phyloP scores from a whole-genome alignment of 2,888 invertebrate species.

The Papilio demoleus region DNA sequence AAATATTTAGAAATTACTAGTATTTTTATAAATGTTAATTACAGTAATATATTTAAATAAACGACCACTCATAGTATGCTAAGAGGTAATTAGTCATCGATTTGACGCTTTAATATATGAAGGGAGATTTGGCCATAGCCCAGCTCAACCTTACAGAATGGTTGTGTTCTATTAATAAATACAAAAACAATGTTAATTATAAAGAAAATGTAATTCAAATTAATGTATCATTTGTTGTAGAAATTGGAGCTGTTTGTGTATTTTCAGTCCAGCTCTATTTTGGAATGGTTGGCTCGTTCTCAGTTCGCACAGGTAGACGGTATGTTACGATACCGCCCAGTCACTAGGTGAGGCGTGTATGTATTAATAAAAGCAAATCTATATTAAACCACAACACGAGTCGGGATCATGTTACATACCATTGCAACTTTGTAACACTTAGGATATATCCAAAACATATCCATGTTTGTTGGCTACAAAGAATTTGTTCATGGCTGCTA shows the following conservation, averaged over 20 bases:
- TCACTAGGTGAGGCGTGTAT: slow-evolving; percentile 67
- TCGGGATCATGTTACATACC: slow-evolving; percentile 66
- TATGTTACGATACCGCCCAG: slow-evolving; percentile 58
- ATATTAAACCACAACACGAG: slow-evolving; percentile 63
- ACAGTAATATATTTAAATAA: slow-evolving; percentile 28
- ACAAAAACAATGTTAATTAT: slow-evolving; percentile 47
- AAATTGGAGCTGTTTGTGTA: slow-evolving; percentile 57
- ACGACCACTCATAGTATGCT: slow-evolving; percentile 11
- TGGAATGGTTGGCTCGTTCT: slow-evolving; percentile 52
- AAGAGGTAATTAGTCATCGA: slow-evolving; percentile 45
- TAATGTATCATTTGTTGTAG: slow-evolving; percentile 25
- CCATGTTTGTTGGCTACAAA: neutral
- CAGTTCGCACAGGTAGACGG: slow-evolving; percentile 63
- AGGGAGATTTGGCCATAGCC: slow-evolving; percentile 56
- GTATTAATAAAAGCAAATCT: slow-evolving; percentile 68
- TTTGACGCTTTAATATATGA: slow-evolving; percentile 46
- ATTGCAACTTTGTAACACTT: slow-evolving; percentile 31
- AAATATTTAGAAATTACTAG: neutral
- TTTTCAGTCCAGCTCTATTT: slow-evolving; percentile 60
- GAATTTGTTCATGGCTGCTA: neutral
- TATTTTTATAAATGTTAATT: slow-evolving; percentile 29
- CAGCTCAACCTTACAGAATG: slow-evolving; percentile 50
- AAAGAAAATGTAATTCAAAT: neutral
- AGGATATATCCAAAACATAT: neutral
- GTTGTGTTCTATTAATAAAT: slow-evolving; percentile 60